Evolutionary conservation across 2,113 vertebrate genomes (phyloP).

Genomic region (Pitta sordida): DNA sequence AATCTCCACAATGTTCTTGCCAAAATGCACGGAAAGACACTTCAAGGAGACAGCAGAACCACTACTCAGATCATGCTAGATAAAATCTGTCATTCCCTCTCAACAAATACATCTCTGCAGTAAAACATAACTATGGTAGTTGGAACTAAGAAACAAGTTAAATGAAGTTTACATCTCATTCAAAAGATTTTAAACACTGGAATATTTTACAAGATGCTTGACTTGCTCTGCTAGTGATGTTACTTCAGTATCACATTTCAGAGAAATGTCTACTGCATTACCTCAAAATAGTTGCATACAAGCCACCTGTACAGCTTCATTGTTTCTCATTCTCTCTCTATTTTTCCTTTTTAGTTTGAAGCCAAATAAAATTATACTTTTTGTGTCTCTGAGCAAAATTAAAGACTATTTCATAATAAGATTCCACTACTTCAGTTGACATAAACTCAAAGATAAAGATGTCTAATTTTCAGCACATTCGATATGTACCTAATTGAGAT

Average conservation of each 20-base stretch:
- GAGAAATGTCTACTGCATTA: background rate
- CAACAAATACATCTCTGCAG: background rate
- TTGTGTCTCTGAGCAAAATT: background rate
- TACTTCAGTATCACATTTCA: background rate
- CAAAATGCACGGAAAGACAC: background rate
- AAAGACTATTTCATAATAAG: background rate
- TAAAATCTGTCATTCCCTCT: background rate
- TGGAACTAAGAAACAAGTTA: background rate
- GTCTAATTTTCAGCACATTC: background rate
- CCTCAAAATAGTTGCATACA: background rate
- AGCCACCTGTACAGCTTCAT: background rate
- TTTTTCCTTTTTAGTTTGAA: background rate
- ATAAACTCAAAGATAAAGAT: background rate
- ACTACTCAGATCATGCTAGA: background rate
- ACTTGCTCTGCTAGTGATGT: background rate
- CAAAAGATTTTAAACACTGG: background rate
- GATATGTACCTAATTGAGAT: background rate
- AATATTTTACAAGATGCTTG: background rate
- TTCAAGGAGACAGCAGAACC: background rate
- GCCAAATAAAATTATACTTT: background rate
- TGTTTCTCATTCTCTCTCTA: background rate
- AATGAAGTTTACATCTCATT: background rate
- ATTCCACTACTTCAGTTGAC: background rate
- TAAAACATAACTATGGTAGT: background rate
- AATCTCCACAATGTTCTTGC: background rate